Evolutionary conservation across 2,113 vertebrate species (phyloP).

Genomic region (Cairina moschata): DNA sequence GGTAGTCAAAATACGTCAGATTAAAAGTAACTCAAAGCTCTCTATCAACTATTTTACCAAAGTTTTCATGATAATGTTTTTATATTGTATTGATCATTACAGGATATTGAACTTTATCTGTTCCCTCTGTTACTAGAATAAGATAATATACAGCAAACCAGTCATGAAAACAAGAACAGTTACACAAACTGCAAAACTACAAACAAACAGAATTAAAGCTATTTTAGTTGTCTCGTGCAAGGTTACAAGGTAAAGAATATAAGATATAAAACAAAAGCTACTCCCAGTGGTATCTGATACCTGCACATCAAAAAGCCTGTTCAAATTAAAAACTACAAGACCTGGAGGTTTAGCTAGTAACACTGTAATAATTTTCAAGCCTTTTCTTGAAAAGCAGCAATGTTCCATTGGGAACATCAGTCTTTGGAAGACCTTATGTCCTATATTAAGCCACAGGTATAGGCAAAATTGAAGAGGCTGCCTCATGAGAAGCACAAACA

Average conservation of each 20-base stretch:
- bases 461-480: conserved; percentile 49
- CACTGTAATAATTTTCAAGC: conserved; percentile 10
- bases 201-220: conserved; percentile 13
- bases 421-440: conserved; percentile 42
- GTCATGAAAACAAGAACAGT: background rate
- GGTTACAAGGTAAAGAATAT: background rate
- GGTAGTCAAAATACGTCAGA: background rate
- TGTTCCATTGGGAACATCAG: background rate
- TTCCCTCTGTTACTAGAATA: too few species aligned
- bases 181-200: background rate
- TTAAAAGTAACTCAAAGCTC: background rate
- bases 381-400: conserved; percentile 25
- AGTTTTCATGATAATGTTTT: background rate
- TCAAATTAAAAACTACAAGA: conserved; percentile 54
- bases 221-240: background rate
- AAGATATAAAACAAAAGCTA: background rate
- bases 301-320: conserved; percentile 10
- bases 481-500: conserved; percentile 53
- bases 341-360: conserved; percentile 20
- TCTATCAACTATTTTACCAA: background rate
- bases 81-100: background rate
- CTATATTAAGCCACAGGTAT: conserved; percentile 69
- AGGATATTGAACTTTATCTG: background rate
- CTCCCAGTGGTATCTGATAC: background rate
- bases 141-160: background rate